Percentiles rank a stretch among this genome's conserved stretches.
Evolutionary conservation across 2,113 vertebrate species (phyloP).

Genomic region (Galbula dea): DNA sequence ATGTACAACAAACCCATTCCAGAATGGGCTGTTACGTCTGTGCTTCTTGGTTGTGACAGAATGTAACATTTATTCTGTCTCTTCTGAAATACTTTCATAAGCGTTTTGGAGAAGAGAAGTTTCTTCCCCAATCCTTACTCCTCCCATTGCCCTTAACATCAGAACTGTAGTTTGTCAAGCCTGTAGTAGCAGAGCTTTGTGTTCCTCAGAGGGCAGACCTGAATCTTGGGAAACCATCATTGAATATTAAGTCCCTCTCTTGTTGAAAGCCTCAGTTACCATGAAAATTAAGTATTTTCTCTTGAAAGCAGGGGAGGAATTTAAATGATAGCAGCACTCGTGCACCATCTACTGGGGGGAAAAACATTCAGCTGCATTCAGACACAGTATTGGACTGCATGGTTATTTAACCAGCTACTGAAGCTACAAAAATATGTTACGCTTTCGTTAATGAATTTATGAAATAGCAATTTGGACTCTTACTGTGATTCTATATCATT

Average conservation of each 20-base stretch:
- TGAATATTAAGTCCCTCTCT: background rate
- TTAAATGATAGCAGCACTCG: background rate
- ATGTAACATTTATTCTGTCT: background rate
- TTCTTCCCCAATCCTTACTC: background rate
- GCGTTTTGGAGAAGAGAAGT: background rate
- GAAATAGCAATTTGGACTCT: background rate
- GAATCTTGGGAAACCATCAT: background rate
- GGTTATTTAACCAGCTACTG: background rate
- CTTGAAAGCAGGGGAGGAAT: background rate
- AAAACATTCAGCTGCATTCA: background rate
- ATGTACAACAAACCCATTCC: background rate
- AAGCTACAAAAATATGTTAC: too few relatives aligned
- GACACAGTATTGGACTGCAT: accelerated
- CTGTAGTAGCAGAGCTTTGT: background rate
- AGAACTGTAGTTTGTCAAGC: background rate
- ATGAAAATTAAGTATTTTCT: background rate
- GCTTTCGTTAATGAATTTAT: background rate
- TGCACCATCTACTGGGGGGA: slow-evolving; percentile 70
- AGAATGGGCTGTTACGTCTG: background rate
- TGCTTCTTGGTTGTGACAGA: background rate
- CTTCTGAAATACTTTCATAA: background rate
- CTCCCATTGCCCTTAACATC: background rate
- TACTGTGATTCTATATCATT: background rate
- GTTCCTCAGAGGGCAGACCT: background rate
- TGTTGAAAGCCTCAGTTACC: background rate